These are phyloP conservation scores for Muntiacus reevesi DNA, from an alignment of 2,113 vertebrate genomes.

Conservation along the genomic window DNA sequence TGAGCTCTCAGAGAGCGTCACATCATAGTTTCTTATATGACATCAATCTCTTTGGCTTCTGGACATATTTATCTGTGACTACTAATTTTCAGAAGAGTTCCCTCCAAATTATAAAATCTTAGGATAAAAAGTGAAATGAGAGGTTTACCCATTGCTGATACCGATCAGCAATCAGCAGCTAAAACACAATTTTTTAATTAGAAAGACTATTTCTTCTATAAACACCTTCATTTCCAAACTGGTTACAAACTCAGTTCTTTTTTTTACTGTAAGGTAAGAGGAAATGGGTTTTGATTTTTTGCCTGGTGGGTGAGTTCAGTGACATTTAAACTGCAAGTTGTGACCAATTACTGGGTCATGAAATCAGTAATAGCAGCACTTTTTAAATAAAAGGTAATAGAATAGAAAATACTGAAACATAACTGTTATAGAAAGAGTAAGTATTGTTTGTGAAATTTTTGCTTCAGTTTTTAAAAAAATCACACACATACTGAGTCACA, in stretches of 20 bases:
- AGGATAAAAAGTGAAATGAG: conserved; percentile 2
- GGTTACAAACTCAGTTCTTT: neutral
- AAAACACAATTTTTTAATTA: conserved; percentile 3
- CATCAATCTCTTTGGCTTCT: conserved; percentile 9
- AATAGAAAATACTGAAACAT: neutral
- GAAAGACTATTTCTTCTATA: conserved; percentile 17
- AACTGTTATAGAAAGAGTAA: neutral
- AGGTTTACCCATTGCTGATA: neutral
- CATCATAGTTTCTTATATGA: neutral
- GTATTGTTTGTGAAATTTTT: neutral
- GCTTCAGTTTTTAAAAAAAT: neutral
- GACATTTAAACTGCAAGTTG: neutral
- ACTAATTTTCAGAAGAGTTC: neutral
- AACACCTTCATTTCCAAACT: conserved; percentile 33
- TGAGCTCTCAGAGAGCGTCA: neutral
- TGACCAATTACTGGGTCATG: neutral
- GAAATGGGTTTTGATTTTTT: neutral
- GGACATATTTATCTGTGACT: neutral
- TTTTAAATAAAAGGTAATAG: neutral
- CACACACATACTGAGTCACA: neutral
- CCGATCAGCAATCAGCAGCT: neutral
- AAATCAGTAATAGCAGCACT: neutral
- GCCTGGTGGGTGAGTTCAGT: neutral
- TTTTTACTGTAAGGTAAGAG: neutral
- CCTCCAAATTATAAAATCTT: neutral